A percentile compares a stretch with the other conserved stretches of the same genome.
Conservation (phyloP, 2,888 invertebrate genomes). For the Platycheirus rosarum region DNA sequence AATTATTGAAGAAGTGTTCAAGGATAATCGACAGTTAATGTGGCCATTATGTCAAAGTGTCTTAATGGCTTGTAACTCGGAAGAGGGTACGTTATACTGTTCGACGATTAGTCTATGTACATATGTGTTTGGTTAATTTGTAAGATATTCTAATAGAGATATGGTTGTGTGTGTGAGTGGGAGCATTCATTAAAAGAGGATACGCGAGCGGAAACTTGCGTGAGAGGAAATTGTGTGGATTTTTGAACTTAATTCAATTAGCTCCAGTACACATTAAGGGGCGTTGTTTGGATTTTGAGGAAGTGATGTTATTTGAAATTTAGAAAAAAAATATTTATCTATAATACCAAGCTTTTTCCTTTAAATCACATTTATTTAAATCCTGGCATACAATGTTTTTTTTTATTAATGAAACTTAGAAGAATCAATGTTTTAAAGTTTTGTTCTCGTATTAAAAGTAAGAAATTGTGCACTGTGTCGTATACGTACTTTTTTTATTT, state of each 20-base stretch:
- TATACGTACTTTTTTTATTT: no score
- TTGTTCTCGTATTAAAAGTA: no score
- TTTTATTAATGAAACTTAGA: no score
- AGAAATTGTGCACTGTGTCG: no score
- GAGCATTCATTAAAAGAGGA: conserved; percentile 25
- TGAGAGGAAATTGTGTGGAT: conserved; percentile 36
- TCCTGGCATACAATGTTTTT: no score
- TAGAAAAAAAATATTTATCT: no score
- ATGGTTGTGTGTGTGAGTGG: conserved; percentile 22
- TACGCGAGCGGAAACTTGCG: conserved; percentile 54
- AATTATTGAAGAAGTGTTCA: background rate
- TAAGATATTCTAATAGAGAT: background rate
- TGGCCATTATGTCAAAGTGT: background rate
- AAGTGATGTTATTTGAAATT: background rate
- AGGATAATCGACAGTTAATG: background rate
- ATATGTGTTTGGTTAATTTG: background rate
- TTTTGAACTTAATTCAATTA: conserved; percentile 53
- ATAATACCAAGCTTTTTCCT: background rate
- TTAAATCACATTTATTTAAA: no score
- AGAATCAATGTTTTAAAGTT: no score
- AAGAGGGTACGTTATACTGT: no score
- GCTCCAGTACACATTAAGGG: conserved; percentile 14
- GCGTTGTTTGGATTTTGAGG: conserved; percentile 31
- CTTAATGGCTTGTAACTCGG: background rate
- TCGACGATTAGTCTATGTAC: no score